Percentiles rank a stretch among this genome's conserved stretches.
Conservation (phyloP, 2,113 vertebrate species). For the Riparia riparia region DNA sequence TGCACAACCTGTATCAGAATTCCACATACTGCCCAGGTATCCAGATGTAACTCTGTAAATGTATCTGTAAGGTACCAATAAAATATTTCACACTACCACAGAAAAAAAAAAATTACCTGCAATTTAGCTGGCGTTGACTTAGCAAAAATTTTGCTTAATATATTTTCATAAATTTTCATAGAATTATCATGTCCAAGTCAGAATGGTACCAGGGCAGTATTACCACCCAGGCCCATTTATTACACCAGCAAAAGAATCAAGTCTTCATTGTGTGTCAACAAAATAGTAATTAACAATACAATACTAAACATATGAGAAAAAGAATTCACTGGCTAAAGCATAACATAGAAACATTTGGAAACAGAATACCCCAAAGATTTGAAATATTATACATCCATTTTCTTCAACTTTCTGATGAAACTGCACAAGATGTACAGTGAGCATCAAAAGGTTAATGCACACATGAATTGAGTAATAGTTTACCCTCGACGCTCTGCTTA, state of each 20-base stretch:
- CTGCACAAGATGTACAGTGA: background rate
- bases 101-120: background rate
- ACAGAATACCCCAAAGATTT: background rate
- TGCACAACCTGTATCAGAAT: background rate
- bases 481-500: background rate
- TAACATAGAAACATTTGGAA: background rate
- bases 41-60: background rate
- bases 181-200: background rate
- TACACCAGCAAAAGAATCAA: background rate
- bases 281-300: background rate
- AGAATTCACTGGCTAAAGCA: background rate
- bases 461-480: background rate
- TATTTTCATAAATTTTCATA: background rate
- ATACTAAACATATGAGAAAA: background rate
- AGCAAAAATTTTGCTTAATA: background rate
- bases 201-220: background rate
- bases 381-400: background rate
- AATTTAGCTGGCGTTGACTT: background rate
- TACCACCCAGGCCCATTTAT: background rate
- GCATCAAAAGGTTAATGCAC: background rate
- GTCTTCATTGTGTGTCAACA: background rate
- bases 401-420: background rate
- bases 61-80: background rate
- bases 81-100: rapidly evolving
- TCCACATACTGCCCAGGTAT: background rate